Evolutionary conservation across 2,888 invertebrate genomes (phyloP).

Genomic region (Cenopis cana): DNA sequence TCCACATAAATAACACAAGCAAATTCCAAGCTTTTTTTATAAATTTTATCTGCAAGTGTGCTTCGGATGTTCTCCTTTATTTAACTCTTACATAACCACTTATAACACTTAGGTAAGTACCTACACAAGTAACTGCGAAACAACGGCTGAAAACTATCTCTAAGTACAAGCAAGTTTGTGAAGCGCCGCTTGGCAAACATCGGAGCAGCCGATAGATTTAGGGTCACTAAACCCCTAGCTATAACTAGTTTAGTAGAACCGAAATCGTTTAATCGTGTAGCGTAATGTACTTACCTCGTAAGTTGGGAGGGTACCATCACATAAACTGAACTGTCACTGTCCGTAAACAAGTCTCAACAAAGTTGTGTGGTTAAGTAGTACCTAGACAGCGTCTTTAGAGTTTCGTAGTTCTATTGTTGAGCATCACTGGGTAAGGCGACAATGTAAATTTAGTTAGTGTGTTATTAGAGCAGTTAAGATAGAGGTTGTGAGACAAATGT

Average conservation of each 20-base stretch:
- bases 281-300: constrained; percentile 59
- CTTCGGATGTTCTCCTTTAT: no score
- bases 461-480: not conserved
- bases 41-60: no score
- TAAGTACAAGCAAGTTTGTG: constrained; percentile 17
- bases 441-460: constrained; percentile 45
- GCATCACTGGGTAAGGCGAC: constrained; percentile 64
- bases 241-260: constrained; percentile 61
- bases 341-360: constrained; percentile 79
- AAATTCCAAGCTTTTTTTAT: not conserved
- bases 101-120: not conserved
- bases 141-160: constrained; percentile 23
- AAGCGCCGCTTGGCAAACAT: constrained; percentile 35
- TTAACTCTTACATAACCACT: constrained; percentile 1
- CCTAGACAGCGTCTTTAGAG: constrained; percentile 63
- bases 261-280: constrained; percentile 64
- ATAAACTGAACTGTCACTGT: constrained; percentile 74
- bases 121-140: constrained; percentile 12
- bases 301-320: constrained; percentile 68
- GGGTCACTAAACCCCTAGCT: constrained; percentile 57
- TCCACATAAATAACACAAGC: not conserved
- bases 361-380: constrained; percentile 77
- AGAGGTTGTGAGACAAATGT: not conserved
- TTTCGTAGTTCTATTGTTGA: constrained; percentile 67
- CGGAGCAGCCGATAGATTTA: constrained; percentile 27